Conservation (phyloP, 2,113 vertebrate species). For the Coracopsis vasa region DNA sequence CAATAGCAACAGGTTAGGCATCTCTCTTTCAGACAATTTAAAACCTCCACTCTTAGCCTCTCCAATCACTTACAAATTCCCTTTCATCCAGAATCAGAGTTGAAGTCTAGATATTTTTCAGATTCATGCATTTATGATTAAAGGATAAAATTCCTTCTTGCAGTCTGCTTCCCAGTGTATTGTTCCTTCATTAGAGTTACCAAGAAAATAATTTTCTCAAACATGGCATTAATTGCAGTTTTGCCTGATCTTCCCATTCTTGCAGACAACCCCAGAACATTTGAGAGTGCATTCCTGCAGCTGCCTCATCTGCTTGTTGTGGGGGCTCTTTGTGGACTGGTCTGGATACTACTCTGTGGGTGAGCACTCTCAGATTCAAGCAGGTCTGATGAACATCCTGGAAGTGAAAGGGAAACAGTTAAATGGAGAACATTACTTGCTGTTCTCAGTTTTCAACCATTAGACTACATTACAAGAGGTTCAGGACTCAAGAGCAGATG, state of each 20-base stretch:
- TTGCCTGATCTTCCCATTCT: background rate
- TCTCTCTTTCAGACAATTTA: background rate
- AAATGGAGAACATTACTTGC: background rate
- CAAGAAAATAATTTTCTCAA: background rate
- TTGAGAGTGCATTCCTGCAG: accelerated
- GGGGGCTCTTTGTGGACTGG: background rate
- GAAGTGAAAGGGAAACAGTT: background rate
- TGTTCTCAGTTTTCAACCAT: background rate
- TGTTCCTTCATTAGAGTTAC: background rate
- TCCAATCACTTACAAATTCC: background rate
- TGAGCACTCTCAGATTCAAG: background rate
- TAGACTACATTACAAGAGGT: background rate
- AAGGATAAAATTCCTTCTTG: background rate
- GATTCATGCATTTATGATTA: background rate
- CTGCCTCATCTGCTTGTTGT: accelerated
- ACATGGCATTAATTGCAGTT: background rate
- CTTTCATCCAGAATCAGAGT: background rate
- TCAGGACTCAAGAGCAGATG: background rate
- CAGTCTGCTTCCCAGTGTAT: background rate
- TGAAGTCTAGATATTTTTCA: background rate
- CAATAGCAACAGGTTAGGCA: background rate
- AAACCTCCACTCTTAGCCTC: background rate
- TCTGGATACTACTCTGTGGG: accelerated
- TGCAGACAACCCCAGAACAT: accelerated
- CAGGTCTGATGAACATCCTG: background rate